Conservation (phyloP, 2,113 vertebrate genomes). For the Gymnarchus niloticus region DNA sequence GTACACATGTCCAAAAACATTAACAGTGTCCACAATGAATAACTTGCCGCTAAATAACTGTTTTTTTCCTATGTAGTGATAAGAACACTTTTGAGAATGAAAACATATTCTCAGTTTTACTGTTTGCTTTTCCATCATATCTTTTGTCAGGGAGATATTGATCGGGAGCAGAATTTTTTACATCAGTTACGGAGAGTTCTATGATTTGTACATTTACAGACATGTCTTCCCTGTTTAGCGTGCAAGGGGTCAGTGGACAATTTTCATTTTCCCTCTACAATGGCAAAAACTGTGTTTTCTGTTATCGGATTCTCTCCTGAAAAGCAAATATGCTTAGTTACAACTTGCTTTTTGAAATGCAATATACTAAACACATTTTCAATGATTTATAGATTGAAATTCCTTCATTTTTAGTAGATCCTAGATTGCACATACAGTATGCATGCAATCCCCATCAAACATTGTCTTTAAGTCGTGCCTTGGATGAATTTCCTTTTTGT, state of each 20-base stretch:
- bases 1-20: slow-evolving; percentile 1
- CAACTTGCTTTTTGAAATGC: not conserved
- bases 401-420: not conserved
- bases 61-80: not conserved
- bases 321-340: not conserved
- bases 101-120: not conserved
- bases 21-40: slow-evolving; percentile 11
- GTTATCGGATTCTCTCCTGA: not conserved
- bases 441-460: not conserved
- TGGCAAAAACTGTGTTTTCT: not conserved
- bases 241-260: not conserved
- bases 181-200: not conserved
- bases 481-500: not conserved
- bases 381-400: not conserved
- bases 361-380: not conserved
- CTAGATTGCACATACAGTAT: not conserved
- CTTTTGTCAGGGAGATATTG: not conserved
- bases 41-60: not conserved
- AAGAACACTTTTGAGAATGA: not conserved
- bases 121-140: not conserved
- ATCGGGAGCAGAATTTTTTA: not conserved
- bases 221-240: not conserved
- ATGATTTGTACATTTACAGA: not conserved
- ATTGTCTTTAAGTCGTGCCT: not conserved
- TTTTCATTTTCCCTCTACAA: not conserved